Percentiles rank a stretch among this genome's conserved stretches.
These are phyloP conservation scores for Pseudolycoriella hygida DNA, from an alignment of 2,888 invertebrate genomes.

Conservation along the genomic window DNA sequence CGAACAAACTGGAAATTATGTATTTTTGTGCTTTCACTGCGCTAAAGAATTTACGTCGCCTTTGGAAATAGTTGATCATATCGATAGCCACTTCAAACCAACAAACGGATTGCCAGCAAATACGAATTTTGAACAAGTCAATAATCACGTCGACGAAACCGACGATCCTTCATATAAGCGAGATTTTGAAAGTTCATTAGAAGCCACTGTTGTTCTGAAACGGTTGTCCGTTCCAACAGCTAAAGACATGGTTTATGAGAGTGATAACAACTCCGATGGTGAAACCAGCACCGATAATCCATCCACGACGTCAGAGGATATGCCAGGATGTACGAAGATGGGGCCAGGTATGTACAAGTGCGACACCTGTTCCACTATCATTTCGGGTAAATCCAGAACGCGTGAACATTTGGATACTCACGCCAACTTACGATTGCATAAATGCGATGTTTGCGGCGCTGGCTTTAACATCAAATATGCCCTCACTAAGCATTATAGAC, in stretches of 20 bases:
- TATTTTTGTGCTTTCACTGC: neutral
- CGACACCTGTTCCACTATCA: neutral
- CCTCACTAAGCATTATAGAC: neutral
- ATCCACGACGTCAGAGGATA: neutral
- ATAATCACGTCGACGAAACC: neutral
- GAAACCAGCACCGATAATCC: neutral
- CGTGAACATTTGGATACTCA: neutral
- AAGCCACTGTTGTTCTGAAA: neutral
- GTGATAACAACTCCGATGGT: neutral
- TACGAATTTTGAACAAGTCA: too few relatives aligned
- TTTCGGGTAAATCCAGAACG: neutral
- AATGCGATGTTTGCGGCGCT: neutral
- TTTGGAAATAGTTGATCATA: neutral
- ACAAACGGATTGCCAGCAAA: neutral
- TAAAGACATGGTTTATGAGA: neutral
- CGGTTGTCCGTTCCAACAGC: neutral
- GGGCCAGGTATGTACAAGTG: neutral
- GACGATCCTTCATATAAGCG: neutral
- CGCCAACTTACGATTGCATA: neutral
- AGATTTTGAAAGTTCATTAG: neutral
- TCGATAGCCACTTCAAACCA: neutral
- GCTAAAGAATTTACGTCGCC: neutral
- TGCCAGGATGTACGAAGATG: neutral
- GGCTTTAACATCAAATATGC: neutral
- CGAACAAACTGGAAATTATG: neutral